Evolutionary conservation across 2,888 invertebrate species (phyloP).

Genomic region (Microplitis manilae): DNA sequence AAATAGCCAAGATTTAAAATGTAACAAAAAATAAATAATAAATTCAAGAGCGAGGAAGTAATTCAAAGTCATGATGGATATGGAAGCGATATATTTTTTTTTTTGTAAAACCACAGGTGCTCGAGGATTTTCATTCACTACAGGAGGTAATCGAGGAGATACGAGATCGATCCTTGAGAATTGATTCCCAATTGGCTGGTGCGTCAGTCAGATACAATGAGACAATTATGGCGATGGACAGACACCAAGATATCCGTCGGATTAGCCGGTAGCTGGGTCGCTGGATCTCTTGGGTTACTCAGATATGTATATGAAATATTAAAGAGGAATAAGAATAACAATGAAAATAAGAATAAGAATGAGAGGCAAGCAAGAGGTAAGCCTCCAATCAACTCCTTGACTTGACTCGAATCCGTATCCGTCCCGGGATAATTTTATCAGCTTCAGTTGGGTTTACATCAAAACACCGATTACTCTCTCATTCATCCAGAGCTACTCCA

Average conservation of each 20-base stretch:
- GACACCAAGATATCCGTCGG: constrained; percentile 62
- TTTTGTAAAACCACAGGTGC: constrained; percentile 28
- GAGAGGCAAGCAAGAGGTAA: constrained; percentile 11
- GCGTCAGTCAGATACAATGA: constrained; percentile 59
- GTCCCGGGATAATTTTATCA: constrained; percentile 56
- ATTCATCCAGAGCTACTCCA: neutral
- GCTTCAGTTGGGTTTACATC: constrained; percentile 53
- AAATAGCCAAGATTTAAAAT: neutral
- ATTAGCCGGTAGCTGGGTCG: constrained; percentile 60
- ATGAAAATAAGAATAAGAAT: neutral
- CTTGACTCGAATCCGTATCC: constrained; percentile 22
- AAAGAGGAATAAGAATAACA: neutral
- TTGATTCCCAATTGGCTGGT: constrained; percentile 25
- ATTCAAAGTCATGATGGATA: constrained; percentile 23
- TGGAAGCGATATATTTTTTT: constrained; percentile 13
- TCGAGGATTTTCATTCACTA: constrained; percentile 30
- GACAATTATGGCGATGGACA: constrained; percentile 65
- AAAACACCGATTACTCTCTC: constrained; percentile 44
- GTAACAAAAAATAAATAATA: neutral
- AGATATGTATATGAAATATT: constrained; percentile 6
- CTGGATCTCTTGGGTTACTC: neutral
- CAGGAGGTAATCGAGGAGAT: constrained; percentile 32
- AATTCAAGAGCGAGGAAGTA: neutral
- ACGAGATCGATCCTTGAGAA: constrained; percentile 31
- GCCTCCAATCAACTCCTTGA: constrained; percentile 41